Evolutionary conservation across 2,113 vertebrate genomes (phyloP), one percentile per base, ranked within the genome.

Genomic region (Myodes glareolus): DNA sequence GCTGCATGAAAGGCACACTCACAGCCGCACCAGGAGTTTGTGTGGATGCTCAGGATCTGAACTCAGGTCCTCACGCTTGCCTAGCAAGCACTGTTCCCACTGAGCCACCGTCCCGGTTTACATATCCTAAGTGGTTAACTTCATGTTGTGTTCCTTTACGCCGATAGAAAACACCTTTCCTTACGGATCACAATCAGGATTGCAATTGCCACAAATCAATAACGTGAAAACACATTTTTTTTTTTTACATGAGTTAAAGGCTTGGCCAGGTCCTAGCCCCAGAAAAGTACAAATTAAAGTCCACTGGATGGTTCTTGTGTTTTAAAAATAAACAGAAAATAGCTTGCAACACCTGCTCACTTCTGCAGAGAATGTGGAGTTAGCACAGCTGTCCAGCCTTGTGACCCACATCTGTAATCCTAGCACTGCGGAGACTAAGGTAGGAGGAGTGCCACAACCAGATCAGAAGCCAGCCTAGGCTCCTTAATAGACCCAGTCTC

Each of bases 201-300:
- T 31, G 55, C 47, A 63, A 72, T 33, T 23, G 25, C n/a, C 86
- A 70, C 52, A 68, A 88, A 61, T 72, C 45, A 85, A 12, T 81
- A n/a, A 82, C 52, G 86, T 65, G 21, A 75, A 10, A 52, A 86
- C 47, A 45, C 55, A 17, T 2, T n/a, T 80, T 82, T 82, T 73
- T 58, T 17, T 31, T 75, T 52, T 9, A 31, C 89, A 65, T 67
- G 50, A 25, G 45, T 76, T 52, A 90, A 63, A 84, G 50, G 23
- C n/a, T 87, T 75, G 19, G 58, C 36, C 12, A 68, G 42, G 55
- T 42, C 55, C 55, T 17, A 42, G 84, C 52, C 52, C 42, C 11
- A 90, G 96, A 42, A 92, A 90, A 80, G 55, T 58, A 9, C 10
- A 72, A 84, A 90, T 31, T 77, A 36, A 89, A 85, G 42, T 81